Base-by-base conservation (phyloP, 1,140 invertebrate species). In the Rhopalosiphum padi region DNA sequence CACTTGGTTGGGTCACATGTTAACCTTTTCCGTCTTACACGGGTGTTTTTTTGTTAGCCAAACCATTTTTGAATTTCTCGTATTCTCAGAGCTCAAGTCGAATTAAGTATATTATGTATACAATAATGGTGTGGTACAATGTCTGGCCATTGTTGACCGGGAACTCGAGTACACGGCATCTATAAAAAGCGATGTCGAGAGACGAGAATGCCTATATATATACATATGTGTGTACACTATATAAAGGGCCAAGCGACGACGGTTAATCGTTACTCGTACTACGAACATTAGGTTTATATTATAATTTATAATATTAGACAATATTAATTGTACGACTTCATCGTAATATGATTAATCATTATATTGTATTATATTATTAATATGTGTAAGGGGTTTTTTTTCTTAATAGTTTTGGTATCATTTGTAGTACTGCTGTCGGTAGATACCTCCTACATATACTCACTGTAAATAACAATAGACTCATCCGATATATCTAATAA, bases 291-390 rank as follows among this genome's bases (percentile, higher is more conserved):
- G 60, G 15, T 77, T 77, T 35, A 77, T 77, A 77, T n/a, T 77
- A 77, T 77, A 77, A 77, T 77, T 77, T 77, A 77, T 77, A 77
- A 77, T n/a, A n/a, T 77, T 77, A 77, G 60, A 77, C 60, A 77
- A n/a, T 77, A n/a, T 77, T 77, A 77, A 77, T 77, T 77, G 60
- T 77, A 77, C 30, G 60, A 77, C 60, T 77, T 77, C 60, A 77
- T 77, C 60, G 60, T 77, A n/a, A 18, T n/a, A 77, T 77, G 60
- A 77, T 77, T 77, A 77, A 77, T 77, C 60, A 77, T 77, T 77
- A 18, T 68, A 60, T 60, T 60, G 9, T 60, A 77, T 77, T 77
- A 15, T 68, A 68, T n/a, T 68, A 77, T 77, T 77, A 77, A 77
- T 77, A 30, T n/a, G 15, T 77, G 60, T 35, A 77, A 77, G 1